These are phyloP conservation scores for Sarotherodon lohbergeri DNA, from an alignment of 2,113 vertebrate genomes.

Conservation along the genomic window DNA sequence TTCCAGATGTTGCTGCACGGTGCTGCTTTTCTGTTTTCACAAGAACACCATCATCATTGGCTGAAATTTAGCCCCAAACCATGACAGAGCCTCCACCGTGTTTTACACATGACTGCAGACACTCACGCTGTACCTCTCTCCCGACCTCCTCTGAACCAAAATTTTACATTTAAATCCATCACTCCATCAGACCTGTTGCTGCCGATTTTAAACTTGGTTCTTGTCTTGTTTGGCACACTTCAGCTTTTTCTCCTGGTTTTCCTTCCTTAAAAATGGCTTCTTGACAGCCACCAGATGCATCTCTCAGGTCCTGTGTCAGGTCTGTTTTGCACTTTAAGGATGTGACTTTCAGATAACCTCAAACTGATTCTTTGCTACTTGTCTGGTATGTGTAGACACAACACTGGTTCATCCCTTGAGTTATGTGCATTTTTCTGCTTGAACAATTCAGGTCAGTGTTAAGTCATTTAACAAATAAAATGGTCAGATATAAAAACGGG, in stretches of 20 bases:
- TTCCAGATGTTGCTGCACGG: not conserved
- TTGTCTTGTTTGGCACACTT: not conserved
- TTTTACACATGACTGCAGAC: not conserved
- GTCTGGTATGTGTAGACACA: not conserved
- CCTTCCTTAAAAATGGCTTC: not conserved
- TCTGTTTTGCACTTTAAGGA: not conserved
- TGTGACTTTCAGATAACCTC: not conserved
- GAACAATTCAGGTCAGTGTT: not conserved
- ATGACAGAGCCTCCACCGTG: not conserved
- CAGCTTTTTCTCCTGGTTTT: not conserved
- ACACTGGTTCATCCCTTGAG: not conserved
- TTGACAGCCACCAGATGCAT: not conserved
- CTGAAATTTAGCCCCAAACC: not conserved
- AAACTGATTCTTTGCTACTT: not conserved
- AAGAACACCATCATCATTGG: not conserved
- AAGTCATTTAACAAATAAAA: not conserved
- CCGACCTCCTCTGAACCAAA: not conserved
- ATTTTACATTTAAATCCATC: not conserved
- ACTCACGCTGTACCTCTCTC: not conserved
- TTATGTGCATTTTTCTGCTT: not conserved
- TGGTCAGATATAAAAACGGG: not conserved
- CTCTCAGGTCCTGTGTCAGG: not conserved
- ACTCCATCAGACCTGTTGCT: not conserved
- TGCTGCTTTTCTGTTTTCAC: not conserved
- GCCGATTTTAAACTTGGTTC: not conserved